A percentile compares a stretch with the other conserved stretches of the same genome.
Conservation (phyloP, 2,888 invertebrate genomes). For the Anorthoa munda region DNA sequence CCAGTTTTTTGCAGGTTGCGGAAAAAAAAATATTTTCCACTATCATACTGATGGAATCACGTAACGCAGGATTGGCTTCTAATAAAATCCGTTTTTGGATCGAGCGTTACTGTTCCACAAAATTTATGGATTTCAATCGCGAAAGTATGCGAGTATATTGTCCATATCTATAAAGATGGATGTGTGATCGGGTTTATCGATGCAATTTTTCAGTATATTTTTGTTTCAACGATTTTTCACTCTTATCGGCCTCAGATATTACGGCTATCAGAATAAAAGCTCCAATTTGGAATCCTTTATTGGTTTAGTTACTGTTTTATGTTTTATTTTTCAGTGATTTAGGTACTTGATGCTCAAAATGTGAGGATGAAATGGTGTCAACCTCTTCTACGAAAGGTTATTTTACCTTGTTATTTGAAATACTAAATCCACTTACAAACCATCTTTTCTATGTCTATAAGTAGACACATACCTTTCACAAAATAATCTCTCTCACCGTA, state of each 20-base stretch:
- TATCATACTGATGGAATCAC: constrained; percentile 67
- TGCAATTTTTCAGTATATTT: constrained; percentile 25
- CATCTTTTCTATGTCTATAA: not conserved
- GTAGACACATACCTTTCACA: not conserved
- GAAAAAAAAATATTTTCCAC: constrained; percentile 62
- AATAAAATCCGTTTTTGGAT: constrained; percentile 58
- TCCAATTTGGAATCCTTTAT: not conserved
- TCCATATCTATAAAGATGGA: constrained; percentile 14
- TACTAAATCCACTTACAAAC: not conserved
- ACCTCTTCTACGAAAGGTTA: not conserved
- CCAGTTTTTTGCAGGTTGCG: constrained; percentile 63
- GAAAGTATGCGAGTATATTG: constrained; percentile 29
- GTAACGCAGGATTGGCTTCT: constrained; percentile 55
- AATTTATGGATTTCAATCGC: constrained; percentile 60
- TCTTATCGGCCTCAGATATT: not conserved
- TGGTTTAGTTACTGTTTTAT: not conserved
- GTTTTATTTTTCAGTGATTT: not conserved
- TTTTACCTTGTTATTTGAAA: not conserved
- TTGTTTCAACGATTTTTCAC: not conserved
- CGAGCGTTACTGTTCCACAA: constrained; percentile 37
- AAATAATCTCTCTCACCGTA: constrained; percentile 1
- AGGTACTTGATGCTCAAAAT: not conserved
- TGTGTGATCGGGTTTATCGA: constrained; percentile 14
- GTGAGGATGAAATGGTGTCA: not conserved
- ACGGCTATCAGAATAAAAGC: not conserved